Conservation (phyloP, 2,888 invertebrate species). For the Mimas tiliae region DNA sequence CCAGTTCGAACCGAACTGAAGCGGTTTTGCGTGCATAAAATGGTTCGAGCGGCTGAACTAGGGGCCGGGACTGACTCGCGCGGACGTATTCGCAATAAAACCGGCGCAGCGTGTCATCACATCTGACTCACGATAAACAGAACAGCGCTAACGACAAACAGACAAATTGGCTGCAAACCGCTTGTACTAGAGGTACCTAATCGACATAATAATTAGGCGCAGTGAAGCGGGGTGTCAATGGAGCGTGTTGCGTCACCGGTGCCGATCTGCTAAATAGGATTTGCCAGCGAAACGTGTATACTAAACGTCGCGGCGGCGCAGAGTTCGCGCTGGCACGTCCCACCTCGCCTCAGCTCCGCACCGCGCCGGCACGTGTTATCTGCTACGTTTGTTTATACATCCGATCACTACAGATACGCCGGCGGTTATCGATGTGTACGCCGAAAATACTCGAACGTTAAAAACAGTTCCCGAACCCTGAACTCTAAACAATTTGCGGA, state of each 20-base stretch:
- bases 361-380: constrained; percentile 56
- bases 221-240: constrained; percentile 23
- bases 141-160: constrained; percentile 20
- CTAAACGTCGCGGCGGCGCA: constrained; percentile 40
- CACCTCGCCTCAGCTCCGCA: constrained; percentile 26
- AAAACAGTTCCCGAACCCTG: constrained; percentile 43
- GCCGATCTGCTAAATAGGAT: constrained; percentile 52
- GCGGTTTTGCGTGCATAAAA: constrained; percentile 6
- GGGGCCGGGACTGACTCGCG: constrained; percentile 28
- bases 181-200: constrained; percentile 28
- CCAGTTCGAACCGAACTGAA: constrained; percentile 34
- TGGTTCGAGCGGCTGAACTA: background rate
- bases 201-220: constrained; percentile 26
- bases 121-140: constrained; percentile 15
- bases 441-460: constrained; percentile 45
- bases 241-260: constrained; percentile 45
- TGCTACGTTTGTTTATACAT: constrained; percentile 45
- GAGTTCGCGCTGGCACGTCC: constrained; percentile 21
- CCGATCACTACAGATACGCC: constrained; percentile 38
- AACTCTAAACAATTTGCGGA: constrained; percentile 46
- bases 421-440: constrained; percentile 41
- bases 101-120: background rate
- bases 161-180: background rate
- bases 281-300: constrained; percentile 41
- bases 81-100: background rate